Conservation (phyloP, 1,140 invertebrate species). For the Acyrthosiphon pisum region DNA sequence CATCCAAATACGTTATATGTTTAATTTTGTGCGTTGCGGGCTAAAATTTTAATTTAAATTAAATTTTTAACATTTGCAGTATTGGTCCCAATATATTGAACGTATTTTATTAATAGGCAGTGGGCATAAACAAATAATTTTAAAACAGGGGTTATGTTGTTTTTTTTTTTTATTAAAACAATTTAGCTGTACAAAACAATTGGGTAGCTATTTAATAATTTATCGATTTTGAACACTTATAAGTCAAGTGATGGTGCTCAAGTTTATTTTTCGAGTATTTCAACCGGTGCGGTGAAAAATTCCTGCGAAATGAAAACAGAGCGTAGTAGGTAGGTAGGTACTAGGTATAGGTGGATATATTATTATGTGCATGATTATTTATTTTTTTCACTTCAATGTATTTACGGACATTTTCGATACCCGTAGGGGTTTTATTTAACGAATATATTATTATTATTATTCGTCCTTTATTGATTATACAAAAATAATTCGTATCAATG, state of each 20-base stretch:
- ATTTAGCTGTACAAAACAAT: background rate
- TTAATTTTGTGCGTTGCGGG: background rate
- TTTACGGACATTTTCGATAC: background rate
- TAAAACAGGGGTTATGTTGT: background rate
- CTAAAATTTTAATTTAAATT: background rate
- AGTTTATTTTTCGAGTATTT: background rate
- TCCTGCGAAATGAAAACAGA: background rate
- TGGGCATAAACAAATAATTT: background rate
- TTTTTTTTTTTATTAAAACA: slow-evolving; percentile 9
- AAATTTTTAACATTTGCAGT: background rate
- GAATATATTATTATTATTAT: background rate
- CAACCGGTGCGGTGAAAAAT: background rate
- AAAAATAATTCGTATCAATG: slow-evolving; percentile 33
- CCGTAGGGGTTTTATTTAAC: background rate
- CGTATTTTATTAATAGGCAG: background rate
- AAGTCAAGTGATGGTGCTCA: background rate
- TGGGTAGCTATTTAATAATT: background rate
- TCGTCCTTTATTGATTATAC: slow-evolving; percentile 11
- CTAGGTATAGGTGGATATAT: too few relatives aligned
- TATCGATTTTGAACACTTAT: background rate
- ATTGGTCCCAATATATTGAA: background rate
- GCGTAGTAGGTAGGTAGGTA: background rate
- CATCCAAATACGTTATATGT: background rate
- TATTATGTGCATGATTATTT: background rate
- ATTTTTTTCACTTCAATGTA: background rate